Base-by-base conservation (phyloP, 2,113 vertebrate genomes). In the Tetraodon nigroviridis region DNA sequence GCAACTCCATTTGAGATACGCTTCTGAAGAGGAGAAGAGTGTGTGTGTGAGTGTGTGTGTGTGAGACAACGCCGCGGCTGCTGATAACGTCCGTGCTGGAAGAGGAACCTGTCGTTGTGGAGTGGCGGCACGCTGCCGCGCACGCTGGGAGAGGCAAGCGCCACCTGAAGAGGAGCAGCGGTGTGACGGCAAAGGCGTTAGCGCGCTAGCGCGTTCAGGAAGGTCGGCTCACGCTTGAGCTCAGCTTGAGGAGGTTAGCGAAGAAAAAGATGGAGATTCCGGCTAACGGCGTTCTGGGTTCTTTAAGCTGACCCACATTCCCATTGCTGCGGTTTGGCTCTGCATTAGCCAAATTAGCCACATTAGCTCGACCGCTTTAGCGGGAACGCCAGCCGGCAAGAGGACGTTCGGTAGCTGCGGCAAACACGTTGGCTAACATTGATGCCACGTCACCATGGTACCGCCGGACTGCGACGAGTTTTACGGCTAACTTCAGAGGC, bases 21-120 rank as follows among this genome's bases (percentile, higher is more conserved):
- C 51, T 46, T 81, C 76, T 81, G 79, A 70, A 79, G 76, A 74
- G 75, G 61, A 73, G 68, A 84, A 69, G 56, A 13, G 72, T 58
- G 53, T 62, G 69, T 51, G 55, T 67, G 1, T 5, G 41, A 73
- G 69, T 19, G 44, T n/a, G 44, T n/a, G 42, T 3, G 42, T 24
- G 55, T 3, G 32, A 37, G 32, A 37, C 1, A 12, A 71, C 53
- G 55, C 64, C 21, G 24, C 45, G 65, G 62, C 59, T 67, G 56
- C 72, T 82, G 82, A 80, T 81, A 80, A 69, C 59, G 72, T 71
- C 66, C 37, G 1, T 58, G n/a, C 46, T 58, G 70, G 19, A 64
- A 67, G 59, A 69, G 71, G 70, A 64, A 55, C 45, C 17, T 61
- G 75, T 76, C 76, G 79, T 78, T 71, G 71, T 76, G n/a, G 49